Percentiles rank a stretch among this genome's conserved stretches.
phyloP scores from a whole-genome alignment of 2,113 vertebrate genomes.

The Malaclemys terrapin region DNA sequence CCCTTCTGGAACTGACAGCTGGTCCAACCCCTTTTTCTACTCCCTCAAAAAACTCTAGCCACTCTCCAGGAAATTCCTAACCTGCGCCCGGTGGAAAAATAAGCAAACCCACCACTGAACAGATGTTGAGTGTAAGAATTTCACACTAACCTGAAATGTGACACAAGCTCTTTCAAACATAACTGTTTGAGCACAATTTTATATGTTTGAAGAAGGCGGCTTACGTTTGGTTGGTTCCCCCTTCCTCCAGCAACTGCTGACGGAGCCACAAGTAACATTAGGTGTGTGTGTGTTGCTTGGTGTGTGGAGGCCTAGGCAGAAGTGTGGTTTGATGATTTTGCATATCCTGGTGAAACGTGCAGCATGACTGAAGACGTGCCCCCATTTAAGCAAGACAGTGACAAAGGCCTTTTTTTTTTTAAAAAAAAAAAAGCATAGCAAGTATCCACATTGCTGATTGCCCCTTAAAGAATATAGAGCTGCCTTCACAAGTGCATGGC shows the following conservation, averaged over 20 bases:
- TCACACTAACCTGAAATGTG: rapidly evolving
- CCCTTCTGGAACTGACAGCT: background rate
- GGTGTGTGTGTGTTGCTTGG: background rate
- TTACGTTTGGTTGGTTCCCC: background rate
- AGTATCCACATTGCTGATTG: background rate
- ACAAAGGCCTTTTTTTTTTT: background rate
- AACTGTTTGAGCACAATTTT: rapidly evolving
- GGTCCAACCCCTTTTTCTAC: no score
- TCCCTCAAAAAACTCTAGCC: rapidly evolving
- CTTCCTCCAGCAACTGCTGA: background rate
- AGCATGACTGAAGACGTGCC: background rate
- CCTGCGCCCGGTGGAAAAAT: background rate
- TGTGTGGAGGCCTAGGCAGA: rapidly evolving
- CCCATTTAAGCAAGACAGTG: background rate
- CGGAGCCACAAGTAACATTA: background rate
- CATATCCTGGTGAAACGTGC: background rate
- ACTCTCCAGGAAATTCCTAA: rapidly evolving
- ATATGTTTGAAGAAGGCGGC: background rate
- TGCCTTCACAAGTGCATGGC: background rate
- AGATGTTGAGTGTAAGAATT: background rate
- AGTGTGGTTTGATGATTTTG: background rate
- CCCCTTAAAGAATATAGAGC: background rate
- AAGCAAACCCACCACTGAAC: background rate
- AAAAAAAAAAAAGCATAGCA: background rate
- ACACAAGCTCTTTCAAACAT: rapidly evolving